Evolutionary conservation across 2,113 vertebrate genomes (phyloP).

Genomic region (Dromiciops gliroides): DNA sequence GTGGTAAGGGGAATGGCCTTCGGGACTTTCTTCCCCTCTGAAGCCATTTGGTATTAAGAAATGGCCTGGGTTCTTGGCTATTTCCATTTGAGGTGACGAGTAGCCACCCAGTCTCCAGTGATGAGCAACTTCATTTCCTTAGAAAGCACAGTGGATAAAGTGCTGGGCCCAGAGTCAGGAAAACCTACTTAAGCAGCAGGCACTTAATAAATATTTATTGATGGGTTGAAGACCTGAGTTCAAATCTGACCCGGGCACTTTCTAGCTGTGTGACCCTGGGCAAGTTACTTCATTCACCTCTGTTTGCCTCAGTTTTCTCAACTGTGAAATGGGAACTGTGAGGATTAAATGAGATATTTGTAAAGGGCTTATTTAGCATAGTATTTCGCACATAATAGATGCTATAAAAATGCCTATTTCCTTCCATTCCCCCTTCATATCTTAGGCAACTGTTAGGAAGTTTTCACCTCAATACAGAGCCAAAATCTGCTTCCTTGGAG

Average conservation of each 20-base stretch:
- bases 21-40: background rate
- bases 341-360: background rate
- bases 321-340: background rate
- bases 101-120: background rate
- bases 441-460: background rate
- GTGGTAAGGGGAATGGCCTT: background rate
- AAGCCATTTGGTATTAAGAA: background rate
- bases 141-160: background rate
- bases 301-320: background rate
- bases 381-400: background rate
- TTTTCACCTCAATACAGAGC: background rate
- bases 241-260: background rate
- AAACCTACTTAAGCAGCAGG: background rate
- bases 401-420: background rate
- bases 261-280: background rate
- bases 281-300: background rate
- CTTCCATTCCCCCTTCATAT: background rate
- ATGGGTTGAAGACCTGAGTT: background rate
- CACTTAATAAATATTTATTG: background rate
- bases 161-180: background rate
- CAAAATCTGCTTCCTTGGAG: background rate
- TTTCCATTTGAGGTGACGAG: background rate
- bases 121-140: background rate
- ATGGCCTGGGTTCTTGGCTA: background rate
- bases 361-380: background rate